A percentile compares a stretch with the other conserved stretches of the same genome.
Conservation (phyloP, 2,113 vertebrate genomes). For the Tupaia tana region DNA sequence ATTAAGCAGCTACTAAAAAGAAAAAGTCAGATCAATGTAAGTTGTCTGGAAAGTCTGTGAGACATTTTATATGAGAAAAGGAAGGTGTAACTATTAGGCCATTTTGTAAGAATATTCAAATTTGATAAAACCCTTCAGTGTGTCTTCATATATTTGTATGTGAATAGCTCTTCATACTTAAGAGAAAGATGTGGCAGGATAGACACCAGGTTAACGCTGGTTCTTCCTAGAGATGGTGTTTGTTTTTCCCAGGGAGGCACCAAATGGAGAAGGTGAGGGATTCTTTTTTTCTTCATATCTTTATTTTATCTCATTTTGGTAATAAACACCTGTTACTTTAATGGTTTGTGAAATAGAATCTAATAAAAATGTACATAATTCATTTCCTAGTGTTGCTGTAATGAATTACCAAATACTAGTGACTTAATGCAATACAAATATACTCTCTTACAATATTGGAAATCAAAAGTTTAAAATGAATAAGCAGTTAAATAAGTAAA, state of each 20-base stretch:
- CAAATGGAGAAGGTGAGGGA: background rate
- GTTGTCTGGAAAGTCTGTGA: background rate
- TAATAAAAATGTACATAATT: background rate
- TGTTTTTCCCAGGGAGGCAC: background rate
- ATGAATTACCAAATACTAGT: background rate
- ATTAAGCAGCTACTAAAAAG: background rate
- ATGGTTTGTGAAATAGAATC: conserved; percentile 1
- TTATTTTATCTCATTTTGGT: conserved; percentile 2
- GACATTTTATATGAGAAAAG: background rate
- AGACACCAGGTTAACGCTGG: background rate
- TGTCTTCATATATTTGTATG: background rate
- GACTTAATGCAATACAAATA: background rate
- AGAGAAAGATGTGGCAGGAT: background rate
- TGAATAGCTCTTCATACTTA: background rate
- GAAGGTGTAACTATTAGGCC: background rate
- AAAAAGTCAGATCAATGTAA: background rate
- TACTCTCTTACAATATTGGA: background rate
- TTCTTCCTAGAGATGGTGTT: background rate
- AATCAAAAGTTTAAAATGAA: background rate
- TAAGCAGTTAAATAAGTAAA: background rate
- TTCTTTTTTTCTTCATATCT: background rate
- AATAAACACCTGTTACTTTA: background rate
- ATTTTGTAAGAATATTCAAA: background rate
- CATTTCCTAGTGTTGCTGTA: background rate
- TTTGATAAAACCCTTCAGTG: background rate